A percentile compares a stretch with the other conserved stretches of the same genome.
Conservation (phyloP, 2,113 vertebrate species). For the Sturnira hondurensis region DNA sequence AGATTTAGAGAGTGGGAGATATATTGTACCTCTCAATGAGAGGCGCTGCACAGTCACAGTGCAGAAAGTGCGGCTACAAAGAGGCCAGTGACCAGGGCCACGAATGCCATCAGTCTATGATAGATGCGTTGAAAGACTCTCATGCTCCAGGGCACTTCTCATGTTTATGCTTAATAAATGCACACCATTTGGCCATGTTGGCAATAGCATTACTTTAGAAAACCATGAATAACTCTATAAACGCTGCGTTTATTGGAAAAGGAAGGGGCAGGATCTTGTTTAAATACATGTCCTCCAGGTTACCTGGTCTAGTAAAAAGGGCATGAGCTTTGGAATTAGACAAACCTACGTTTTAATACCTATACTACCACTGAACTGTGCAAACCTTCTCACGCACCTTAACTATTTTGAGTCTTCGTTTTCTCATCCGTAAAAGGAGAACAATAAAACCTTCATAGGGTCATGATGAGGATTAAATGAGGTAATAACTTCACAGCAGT, state of each 20-base stretch:
- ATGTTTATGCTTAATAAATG: background rate
- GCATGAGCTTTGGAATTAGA: background rate
- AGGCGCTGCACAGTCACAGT: background rate
- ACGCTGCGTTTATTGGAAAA: background rate
- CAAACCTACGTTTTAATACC: background rate
- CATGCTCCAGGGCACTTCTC: background rate
- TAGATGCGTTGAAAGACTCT: background rate
- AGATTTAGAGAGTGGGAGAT: background rate
- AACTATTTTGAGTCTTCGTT: background rate
- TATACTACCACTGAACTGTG: background rate
- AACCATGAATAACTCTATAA: background rate
- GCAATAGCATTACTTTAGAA: background rate
- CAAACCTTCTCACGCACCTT: background rate
- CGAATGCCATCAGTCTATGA: background rate
- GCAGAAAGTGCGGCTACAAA: background rate
- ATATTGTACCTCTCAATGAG: background rate
- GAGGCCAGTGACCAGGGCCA: background rate
- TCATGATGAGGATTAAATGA: background rate
- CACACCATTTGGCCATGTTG: background rate
- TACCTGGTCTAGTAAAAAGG: background rate
- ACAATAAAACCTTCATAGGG: background rate
- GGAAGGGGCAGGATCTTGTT: background rate
- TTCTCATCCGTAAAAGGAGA: background rate
- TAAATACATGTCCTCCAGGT: background rate
- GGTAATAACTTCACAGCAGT: background rate